Evolutionary conservation across 1,140 invertebrate species (phyloP).

Genomic region (Bombus ignitus): DNA sequence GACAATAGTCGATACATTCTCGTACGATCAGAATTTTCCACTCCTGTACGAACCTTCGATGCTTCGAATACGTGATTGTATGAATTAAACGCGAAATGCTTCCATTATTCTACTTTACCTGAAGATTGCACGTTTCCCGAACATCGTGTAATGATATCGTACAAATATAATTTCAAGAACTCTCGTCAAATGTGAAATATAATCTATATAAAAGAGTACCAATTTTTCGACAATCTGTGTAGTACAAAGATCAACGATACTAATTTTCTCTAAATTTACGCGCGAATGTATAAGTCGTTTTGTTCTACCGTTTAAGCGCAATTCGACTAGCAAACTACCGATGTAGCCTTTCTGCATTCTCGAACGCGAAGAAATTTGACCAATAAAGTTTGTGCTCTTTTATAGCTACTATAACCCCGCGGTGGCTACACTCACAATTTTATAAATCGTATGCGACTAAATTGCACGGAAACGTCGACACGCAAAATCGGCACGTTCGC

Average conservation of each 20-base stretch:
- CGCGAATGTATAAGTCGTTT: too few relatives aligned
- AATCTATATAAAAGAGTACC: neutral
- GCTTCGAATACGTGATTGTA: neutral
- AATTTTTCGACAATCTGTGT: too few relatives aligned
- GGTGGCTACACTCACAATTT: constrained; percentile 27
- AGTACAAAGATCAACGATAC: neutral
- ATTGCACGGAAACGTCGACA: constrained; percentile 51
- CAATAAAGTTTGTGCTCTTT: neutral
- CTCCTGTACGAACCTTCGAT: neutral
- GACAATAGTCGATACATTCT: neutral
- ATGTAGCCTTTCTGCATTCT: neutral
- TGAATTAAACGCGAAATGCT: neutral
- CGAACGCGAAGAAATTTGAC: constrained; percentile 1
- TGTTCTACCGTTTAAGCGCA: neutral
- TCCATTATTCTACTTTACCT: neutral
- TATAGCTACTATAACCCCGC: neutral
- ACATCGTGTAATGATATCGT: neutral
- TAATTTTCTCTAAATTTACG: too few relatives aligned
- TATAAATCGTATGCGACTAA: constrained; percentile 49
- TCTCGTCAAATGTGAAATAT: neutral
- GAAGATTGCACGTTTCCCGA: too few relatives aligned
- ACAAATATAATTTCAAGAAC: neutral
- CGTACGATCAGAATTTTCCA: neutral
- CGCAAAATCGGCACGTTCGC: constrained; percentile 49
- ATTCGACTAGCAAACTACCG: neutral